A percentile compares a stretch with the other conserved stretches of the same genome.
phyloP scores from a whole-genome alignment of 2,888 invertebrate species.

The Apotomis turbidana region DNA sequence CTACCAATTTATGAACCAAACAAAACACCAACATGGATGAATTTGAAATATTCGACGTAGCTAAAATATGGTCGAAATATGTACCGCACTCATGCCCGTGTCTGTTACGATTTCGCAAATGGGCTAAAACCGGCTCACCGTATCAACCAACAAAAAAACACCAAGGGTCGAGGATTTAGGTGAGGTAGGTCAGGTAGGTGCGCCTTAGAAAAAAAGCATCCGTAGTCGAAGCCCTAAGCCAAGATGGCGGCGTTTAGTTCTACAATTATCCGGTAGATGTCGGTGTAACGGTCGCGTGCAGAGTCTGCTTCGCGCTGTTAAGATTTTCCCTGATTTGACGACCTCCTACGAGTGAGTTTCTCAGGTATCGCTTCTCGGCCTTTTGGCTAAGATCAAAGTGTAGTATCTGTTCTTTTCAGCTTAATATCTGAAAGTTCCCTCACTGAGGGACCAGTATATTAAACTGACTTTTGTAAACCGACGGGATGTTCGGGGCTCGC shows the following conservation, averaged over 20 bases:
- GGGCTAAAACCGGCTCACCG: too few species aligned
- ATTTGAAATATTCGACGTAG: too few species aligned
- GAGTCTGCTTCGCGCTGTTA: constrained; percentile 1
- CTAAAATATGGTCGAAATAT: too few species aligned
- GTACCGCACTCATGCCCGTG: too few species aligned
- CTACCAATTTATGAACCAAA: too few species aligned
- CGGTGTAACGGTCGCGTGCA: not conserved
- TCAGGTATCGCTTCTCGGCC: too few species aligned
- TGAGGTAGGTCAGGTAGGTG: too few species aligned
- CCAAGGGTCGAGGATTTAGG: too few species aligned
- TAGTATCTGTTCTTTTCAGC: constrained; percentile 18
- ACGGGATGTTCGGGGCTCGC: not conserved
- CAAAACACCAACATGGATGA: too few species aligned
- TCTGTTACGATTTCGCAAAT: too few species aligned
- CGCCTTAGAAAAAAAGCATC: too few species aligned
- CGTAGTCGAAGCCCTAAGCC: not conserved
- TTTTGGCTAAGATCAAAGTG: constrained; percentile 28
- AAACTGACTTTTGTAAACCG: constrained; percentile 7
- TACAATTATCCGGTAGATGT: constrained; percentile 15
- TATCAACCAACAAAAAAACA: too few species aligned
- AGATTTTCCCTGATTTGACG: constrained; percentile 13
- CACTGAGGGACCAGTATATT: constrained; percentile 22
- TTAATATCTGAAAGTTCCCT: constrained; percentile 22
- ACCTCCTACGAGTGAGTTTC: not conserved
- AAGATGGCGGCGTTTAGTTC: constrained; percentile 6